Conservation (phyloP, 2,888 invertebrate species). For the Chloroclysta siterata region DNA sequence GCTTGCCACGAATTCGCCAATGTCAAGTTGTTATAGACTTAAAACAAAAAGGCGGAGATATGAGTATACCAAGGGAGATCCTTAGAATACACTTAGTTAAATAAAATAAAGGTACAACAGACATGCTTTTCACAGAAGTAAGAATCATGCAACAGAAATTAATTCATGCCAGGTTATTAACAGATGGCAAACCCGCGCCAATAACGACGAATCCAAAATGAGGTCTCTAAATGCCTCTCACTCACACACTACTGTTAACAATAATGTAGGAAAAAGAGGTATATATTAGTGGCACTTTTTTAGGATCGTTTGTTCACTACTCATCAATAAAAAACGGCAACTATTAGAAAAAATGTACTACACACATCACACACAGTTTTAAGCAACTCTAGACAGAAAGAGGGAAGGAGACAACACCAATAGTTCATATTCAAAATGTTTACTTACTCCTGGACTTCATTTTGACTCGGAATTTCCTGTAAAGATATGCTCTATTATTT, state of each 20-base stretch:
- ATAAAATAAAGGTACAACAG: background rate
- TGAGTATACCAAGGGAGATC: too few species aligned
- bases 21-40: too few species aligned
- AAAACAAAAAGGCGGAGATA: too few species aligned
- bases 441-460: slow-evolving; percentile 38
- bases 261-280: too few species aligned
- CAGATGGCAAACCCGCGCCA: background rate
- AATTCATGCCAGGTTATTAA: slow-evolving; percentile 18
- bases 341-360: background rate
- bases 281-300: too few species aligned
- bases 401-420: slow-evolving; percentile 20
- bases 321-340: too few species aligned
- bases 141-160: slow-evolving; percentile 18
- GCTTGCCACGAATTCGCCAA: too few species aligned
- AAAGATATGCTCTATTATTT: slow-evolving; percentile 29
- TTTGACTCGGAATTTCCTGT: slow-evolving; percentile 31
- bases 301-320: too few species aligned
- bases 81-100: too few species aligned
- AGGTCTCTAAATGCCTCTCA: too few species aligned
- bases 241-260: too few species aligned
- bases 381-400: slow-evolving; percentile 13
- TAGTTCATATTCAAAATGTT: slow-evolving; percentile 19
- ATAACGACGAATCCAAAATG: too few species aligned
- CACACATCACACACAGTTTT: background rate
- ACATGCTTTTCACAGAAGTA: slow-evolving; percentile 13